phyloP scores from a whole-genome alignment of 2,113 vertebrate genomes.

The Crotophaga sulcirostris region DNA sequence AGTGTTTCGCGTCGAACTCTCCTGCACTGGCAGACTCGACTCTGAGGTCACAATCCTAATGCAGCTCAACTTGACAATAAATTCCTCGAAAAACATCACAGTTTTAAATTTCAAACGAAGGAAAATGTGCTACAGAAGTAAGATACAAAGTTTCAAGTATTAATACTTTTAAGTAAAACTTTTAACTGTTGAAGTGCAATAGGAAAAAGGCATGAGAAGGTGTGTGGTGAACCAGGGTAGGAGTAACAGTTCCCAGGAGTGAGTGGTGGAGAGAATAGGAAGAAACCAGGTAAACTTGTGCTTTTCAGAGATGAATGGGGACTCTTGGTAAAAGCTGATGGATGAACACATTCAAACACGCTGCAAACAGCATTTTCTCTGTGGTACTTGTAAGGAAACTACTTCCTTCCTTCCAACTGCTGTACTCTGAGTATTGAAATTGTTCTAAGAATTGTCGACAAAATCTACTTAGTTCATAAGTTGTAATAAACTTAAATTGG shows the following conservation, averaged over 20 bases:
- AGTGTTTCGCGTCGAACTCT: slow-evolving; percentile 95
- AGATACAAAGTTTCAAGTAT: slow-evolving; percentile 40
- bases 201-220: neutral
- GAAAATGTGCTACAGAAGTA: slow-evolving; percentile 99
- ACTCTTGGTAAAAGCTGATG: neutral
- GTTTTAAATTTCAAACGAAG: slow-evolving; percentile 98
- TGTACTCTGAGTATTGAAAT: neutral
- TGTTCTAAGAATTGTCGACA: neutral
- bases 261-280: neutral
- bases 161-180: too few relatives aligned
- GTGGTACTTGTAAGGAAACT: neutral
- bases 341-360: neutral
- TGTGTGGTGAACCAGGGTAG: neutral
- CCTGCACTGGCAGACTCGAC: slow-evolving; percentile 93
- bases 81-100: slow-evolving; percentile 94
- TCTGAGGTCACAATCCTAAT: slow-evolving; percentile 90
- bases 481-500: neutral
- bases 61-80: slow-evolving; percentile 93
- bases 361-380: neutral
- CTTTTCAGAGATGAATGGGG: neutral
- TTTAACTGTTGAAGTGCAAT: neutral
- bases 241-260: neutral
- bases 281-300: neutral
- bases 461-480: neutral
- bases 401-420: neutral